A percentile compares a stretch with the other conserved stretches of the same genome.
phyloP scores from a whole-genome alignment of 2,797 vertebrate species.

The Emys orbicularis region DNA sequence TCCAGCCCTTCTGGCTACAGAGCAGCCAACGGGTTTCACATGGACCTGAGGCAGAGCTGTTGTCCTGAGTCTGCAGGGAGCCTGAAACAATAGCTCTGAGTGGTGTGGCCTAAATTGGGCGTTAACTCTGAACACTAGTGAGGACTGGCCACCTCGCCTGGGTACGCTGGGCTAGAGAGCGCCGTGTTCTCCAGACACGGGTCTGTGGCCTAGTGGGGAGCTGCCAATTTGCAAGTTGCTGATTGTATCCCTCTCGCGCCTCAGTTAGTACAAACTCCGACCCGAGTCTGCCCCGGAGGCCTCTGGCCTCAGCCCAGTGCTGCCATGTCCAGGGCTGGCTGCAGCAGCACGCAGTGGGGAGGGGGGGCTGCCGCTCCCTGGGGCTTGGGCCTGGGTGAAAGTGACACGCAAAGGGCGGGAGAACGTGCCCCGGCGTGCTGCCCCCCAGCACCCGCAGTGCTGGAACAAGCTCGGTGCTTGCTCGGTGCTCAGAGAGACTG shows the following conservation, averaged over 20 bases:
- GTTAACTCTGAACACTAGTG: background rate
- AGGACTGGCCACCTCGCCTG: background rate
- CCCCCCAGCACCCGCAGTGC: too few species aligned
- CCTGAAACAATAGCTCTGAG: background rate
- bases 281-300: too few species aligned
- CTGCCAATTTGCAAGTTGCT: background rate
- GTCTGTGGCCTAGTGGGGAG: background rate
- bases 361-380: background rate
- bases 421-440: background rate
- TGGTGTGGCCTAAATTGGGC: rapidly evolving
- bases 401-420: too few species aligned
- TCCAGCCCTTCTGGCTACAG: background rate
- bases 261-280: background rate
- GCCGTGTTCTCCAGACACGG: background rate
- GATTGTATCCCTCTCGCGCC: background rate
- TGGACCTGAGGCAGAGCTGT: background rate
- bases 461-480: too few species aligned
- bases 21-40: background rate
- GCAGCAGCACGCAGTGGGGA: background rate
- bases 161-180: background rate
- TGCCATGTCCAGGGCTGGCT: background rate
- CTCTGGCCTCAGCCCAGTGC: background rate
- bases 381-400: too few species aligned
- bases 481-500: background rate
- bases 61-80: background rate